Evolutionary conservation across 2,797 vertebrate genomes (phyloP).

Genomic region (Melopsittacus undulatus): DNA sequence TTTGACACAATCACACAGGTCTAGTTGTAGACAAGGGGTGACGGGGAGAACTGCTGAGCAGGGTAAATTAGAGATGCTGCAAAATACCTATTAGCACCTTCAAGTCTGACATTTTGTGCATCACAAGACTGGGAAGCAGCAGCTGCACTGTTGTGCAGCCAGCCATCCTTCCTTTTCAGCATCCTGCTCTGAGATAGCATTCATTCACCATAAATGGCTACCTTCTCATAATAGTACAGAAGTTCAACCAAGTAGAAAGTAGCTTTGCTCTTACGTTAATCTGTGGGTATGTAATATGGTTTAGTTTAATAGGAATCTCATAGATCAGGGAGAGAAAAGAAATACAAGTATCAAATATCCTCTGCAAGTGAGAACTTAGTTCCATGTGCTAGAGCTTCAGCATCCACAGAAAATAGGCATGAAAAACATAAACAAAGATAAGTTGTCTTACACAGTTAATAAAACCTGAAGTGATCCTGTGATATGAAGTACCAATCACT

Average conservation of each 20-base stretch:
- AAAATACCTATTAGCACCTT: neutral
- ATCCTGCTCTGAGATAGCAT: neutral
- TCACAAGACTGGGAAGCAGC: neutral
- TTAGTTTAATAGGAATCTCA: neutral
- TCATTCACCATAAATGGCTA: neutral
- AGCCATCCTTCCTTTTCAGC: neutral
- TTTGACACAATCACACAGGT: neutral
- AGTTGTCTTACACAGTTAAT: neutral
- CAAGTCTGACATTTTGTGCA: neutral
- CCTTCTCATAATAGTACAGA: neutral
- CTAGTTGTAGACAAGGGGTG: neutral
- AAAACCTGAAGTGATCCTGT: neutral
- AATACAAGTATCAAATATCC: neutral
- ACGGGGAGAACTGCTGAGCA: neutral
- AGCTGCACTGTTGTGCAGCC: constrained; percentile 4
- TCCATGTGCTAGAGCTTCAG: neutral
- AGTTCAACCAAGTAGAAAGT: neutral
- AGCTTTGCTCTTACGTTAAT: neutral
- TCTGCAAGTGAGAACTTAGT: neutral
- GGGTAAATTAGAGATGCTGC: neutral
- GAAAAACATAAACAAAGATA: neutral
- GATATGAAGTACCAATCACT: neutral
- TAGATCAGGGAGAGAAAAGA: neutral
- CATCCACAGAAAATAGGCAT: neutral
- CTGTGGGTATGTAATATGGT: neutral